These are phyloP conservation scores for Enteromius trimaculatus DNA, from an alignment of 2,797 vertebrate genomes.

Conservation along the genomic window DNA sequence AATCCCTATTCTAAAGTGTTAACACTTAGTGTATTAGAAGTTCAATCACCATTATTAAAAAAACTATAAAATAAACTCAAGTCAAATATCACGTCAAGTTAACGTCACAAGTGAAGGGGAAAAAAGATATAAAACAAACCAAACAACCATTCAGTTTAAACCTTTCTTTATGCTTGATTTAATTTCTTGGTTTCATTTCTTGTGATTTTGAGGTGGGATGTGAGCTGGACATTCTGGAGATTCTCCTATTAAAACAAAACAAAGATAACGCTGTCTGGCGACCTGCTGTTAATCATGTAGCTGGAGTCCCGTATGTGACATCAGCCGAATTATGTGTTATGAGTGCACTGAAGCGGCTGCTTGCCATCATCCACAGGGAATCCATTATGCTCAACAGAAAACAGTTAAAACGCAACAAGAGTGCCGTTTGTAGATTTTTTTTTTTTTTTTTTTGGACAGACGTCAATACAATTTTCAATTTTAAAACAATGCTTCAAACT, in stretches of 20 bases:
- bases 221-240: background rate
- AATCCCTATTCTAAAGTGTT: too few relatives aligned
- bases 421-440: slow-evolving; percentile 17
- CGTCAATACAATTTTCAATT: slow-evolving; percentile 46
- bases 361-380: background rate
- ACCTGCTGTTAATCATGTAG: background rate
- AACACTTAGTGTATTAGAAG: too few relatives aligned
- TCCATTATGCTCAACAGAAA: background rate
- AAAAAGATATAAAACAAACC: too few relatives aligned
- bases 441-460: background rate
- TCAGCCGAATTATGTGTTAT: slow-evolving; percentile 8
- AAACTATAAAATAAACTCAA: background rate
- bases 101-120: background rate
- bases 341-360: slow-evolving; percentile 9
- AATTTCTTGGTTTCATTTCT: background rate
- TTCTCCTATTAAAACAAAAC: background rate
- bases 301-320: background rate
- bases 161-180: background rate
- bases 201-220: background rate
- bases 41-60: too few relatives aligned
- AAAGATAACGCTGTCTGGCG: background rate
- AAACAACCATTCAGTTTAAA: background rate
- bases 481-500: slow-evolving; percentile 50
- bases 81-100: background rate
- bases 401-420: slow-evolving; percentile 20